Evolutionary conservation across 2,113 vertebrate species (phyloP), one percentile per base, ranked within the genome.

Genomic region (Pelodiscus sinensis): DNA sequence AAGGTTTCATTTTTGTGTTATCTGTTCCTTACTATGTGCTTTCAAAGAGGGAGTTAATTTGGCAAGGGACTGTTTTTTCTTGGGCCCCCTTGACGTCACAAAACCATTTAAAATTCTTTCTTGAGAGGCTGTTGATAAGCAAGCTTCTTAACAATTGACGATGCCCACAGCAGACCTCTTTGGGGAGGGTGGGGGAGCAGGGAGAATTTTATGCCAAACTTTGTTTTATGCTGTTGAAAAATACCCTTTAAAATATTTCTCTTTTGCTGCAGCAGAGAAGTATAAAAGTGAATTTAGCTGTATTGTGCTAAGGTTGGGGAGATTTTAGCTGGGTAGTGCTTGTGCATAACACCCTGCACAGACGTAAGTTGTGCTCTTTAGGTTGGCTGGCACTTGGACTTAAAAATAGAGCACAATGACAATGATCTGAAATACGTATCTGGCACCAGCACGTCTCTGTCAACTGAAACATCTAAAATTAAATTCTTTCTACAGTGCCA

Each of bases 81-180:
- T 92, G 81, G 93, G 96, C 94, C 94, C 94, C 94, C 96, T 95
- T 98, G 98, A 98, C 98, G 98, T 99, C 98, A 98, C 58, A 51
- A 95, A 96, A 96, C 95, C 97, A 96, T 97, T 98, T 98, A 97
- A 98, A 98, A 98, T 98, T 98, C 98, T 96, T 97, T 94, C 94
- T 94, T 90, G 55, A 98, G 98, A 98, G 98, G 98, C 97, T 98
- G 98, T 92, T 98, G 98, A 99, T 96, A 97, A 97, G 97, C 93
- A 97, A 97, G 94, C 94, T 98, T 96, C 96, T 97, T 88, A 97
- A 95, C 97, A 97, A 98, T 97, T 94, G 92, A 92, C 93, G 92
- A 87, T 60, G 92, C 92, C 90, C 19, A 15, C 57, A 0, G 2
- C 71, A 90, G 82, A 92, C 27, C 93, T 90, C 81, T 86, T 29